Evolutionary conservation across 2,888 invertebrate species (phyloP).

Genomic region (Chymomyza procnemis): DNA sequence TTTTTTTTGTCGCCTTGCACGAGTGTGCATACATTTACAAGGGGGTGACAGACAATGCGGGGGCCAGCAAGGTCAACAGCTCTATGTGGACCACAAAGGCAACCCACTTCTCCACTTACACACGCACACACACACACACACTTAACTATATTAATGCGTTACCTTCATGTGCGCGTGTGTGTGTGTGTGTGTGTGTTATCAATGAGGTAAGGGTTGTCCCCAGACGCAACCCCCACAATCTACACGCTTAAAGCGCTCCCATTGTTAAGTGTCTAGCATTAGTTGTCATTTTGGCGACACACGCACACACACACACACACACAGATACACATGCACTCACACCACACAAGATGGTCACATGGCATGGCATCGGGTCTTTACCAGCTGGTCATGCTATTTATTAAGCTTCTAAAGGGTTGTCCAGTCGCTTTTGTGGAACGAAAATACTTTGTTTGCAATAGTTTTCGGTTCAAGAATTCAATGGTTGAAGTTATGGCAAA

Average conservation of each 20-base stretch:
- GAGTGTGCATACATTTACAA: not conserved
- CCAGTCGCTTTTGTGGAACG: not conserved
- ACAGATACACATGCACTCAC: not conserved
- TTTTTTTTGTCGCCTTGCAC: too few species aligned
- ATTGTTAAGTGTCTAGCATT: not conserved
- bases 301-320: not conserved
- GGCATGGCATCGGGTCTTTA: not conserved
- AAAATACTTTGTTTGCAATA: not conserved
- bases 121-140: not conserved
- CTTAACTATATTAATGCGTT: not conserved
- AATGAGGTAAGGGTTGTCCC: not conserved
- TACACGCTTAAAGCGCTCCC: not conserved
- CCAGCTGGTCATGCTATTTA: not conserved
- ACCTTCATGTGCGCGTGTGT: not conserved
- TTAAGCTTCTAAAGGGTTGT: not conserved
- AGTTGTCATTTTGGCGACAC: not conserved
- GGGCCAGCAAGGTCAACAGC: slow-evolving; percentile 51
- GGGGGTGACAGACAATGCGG: not conserved
- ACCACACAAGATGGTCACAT: not conserved
- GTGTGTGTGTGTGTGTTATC: slow-evolving; percentile 1
- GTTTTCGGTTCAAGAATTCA: not conserved
- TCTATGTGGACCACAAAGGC: slow-evolving; percentile 37
- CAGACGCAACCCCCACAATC: not conserved
- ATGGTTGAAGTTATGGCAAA: not conserved
- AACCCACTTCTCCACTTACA: too few species aligned